Evolutionary conservation across 2,797 vertebrate species (phyloP), one percentile per base, ranked within the genome.

Genomic region (Falco concolor): DNA sequence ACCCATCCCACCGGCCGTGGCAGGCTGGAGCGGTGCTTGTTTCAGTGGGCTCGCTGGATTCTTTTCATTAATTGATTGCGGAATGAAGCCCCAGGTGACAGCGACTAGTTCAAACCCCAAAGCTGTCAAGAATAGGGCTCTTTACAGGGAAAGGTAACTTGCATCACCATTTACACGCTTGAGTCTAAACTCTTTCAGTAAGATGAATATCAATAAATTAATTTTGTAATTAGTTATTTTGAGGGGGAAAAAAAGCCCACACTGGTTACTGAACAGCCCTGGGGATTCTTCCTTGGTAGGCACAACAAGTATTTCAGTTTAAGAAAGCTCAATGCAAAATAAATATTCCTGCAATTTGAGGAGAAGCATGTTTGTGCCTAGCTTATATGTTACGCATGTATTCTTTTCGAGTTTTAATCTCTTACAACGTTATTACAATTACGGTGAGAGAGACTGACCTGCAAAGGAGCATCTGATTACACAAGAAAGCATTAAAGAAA

Each of bases 391-490:
- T 42, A 42, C 5, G 0, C 40, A 3, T 1, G 13, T 38, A 15
- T 54, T 57, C 23, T 44, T 77, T 40, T 34, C 50, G 34, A 30
- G 28, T 32, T 70, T 68, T 92, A 80, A 84, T 67, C 34, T 63
- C 75, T 68, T 47, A 60, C 15, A 54, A 13, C 25, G 13, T 63
- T 6, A 0, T 47, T 65, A 30, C 8, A 10, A 12, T 79, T 76
- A 16, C 15, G 21, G 50, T 0, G 1, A 72, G 38, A 54, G 13
- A 72, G 67, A 69, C 13, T 15, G 42, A 68, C 73, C 75, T 54
- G 72, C 56, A 77, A 72, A 65, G 78, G 74, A 83, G 91, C 91
- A 80, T 87, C 63, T 47, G 72, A 68, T 91, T 54, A 70, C 24
- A 47, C 8, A 54, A 68, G 44, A 16, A 72, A 72, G 27, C 21